Evolutionary conservation across 2,797 vertebrate species (phyloP).

Genomic region (Eurystomus glaucurus): DNA sequence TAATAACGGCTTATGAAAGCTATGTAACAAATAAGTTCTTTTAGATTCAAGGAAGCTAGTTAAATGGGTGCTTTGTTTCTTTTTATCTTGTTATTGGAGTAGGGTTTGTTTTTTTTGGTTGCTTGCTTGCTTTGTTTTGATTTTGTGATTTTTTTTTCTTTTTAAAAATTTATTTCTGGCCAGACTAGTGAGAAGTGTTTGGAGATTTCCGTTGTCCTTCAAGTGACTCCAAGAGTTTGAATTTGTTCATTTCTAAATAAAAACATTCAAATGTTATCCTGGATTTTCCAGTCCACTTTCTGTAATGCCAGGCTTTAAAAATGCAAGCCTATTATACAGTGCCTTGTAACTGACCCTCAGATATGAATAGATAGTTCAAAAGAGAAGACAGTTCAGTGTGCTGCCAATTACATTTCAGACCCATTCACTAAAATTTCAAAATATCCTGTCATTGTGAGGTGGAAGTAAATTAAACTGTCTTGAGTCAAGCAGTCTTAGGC

Average conservation of each 20-base stretch:
- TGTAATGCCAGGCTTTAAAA: not conserved
- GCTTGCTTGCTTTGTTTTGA: rapidly evolving
- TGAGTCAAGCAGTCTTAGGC: not conserved
- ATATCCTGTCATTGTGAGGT: not conserved
- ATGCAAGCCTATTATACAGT: not conserved
- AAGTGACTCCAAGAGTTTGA: not conserved
- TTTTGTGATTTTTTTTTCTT: not conserved
- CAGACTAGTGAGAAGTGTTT: not conserved
- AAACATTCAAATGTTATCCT: not conserved
- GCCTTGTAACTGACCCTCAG: not conserved
- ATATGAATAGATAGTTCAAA: not conserved
- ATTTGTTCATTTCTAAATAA: not conserved
- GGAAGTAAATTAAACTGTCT: not conserved
- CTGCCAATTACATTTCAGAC: not conserved
- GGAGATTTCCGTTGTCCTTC: not conserved
- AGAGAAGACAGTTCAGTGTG: not conserved
- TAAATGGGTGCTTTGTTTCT: not conserved
- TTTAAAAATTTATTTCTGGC: not conserved
- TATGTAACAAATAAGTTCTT: not conserved
- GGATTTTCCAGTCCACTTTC: not conserved
- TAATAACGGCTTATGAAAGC: not conserved
- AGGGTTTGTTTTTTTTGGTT: not conserved
- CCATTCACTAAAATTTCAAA: not conserved
- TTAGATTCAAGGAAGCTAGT: not conserved
- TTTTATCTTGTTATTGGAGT: not conserved